Base-by-base conservation (phyloP, 2,888 invertebrate genomes). In the Tanytarsus gracilentus region DNA sequence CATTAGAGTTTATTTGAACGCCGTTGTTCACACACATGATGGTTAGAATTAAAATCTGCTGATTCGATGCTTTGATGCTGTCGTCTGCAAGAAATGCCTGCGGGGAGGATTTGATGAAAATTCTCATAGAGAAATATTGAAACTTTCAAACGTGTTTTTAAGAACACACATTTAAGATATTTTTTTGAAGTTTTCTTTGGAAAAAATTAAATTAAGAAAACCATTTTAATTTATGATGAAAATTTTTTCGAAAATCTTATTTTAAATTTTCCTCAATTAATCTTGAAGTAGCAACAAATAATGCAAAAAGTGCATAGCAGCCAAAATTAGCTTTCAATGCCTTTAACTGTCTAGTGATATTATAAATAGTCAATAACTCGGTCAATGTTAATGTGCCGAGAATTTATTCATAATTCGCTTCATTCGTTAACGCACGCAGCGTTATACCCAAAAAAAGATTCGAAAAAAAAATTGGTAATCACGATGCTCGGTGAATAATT, bases 401-500 rank as follows among this genome's bases (percentile, higher is more conserved):
- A 1, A 50, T 25, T 1, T 23, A 44, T 2, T 18, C 44, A 44
- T 7, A 21, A 21, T 21, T 21, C 23, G 40, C 18, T 9, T 7
- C 7, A 21, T 33, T n/a, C 5, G 3, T 5, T n/a, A 33, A 33
- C 4, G 11, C 11, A 18, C 26, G 11, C n/a, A 8, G 18, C 27
- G 26, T 9, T 48, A 8, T 14, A 23, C 18, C 21, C 8, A 16
- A 18, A 4, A 23, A 30, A 29, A 16, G n/a, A n/a, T n/a, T n/a
- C n/a, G n/a, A n/a, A n/a, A n/a, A n/a, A n/a, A n/a, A 53, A 50
- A 53, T 53, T 53, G 33, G 27, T 30, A 29, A 52, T n/a, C 21
- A 14, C 18, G 11, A 36, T 23, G 53, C 36, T 36, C 14, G 39
- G 9, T n/a, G 53, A 53, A 53, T 53, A 53, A 36, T 23, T 6